A percentile compares a stretch with the other conserved stretches of the same genome.
Evolutionary conservation across 1,140 invertebrate genomes (phyloP).

Genomic region (Euwallacea fornicatus): DNA sequence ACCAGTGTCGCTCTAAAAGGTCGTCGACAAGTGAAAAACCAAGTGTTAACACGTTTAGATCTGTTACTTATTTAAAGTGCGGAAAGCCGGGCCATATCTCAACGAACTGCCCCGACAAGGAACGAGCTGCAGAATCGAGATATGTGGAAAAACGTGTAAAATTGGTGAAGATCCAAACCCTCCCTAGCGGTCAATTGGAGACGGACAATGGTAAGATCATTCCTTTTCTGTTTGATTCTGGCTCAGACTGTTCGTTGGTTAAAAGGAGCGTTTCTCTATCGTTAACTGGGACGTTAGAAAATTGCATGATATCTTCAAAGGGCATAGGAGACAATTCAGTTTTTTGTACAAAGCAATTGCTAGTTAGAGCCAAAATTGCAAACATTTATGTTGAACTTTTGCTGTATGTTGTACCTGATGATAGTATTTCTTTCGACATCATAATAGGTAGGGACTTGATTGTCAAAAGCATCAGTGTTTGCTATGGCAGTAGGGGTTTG

Average conservation of each 20-base stretch:
- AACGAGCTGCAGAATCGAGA: background rate
- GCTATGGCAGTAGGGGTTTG: background rate
- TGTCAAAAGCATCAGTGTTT: background rate
- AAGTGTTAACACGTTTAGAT: background rate
- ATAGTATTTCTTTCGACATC: conserved; percentile 1
- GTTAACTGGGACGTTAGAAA: background rate
- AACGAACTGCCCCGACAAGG: background rate
- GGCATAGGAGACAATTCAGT: background rate
- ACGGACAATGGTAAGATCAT: background rate
- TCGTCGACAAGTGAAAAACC: too few species aligned
- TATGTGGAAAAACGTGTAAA: background rate
- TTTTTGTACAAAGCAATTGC: background rate
- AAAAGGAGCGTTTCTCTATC: background rate
- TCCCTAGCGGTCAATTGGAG: too few species aligned
- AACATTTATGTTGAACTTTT: background rate
- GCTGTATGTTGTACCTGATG: background rate
- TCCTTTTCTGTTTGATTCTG: conserved; percentile 6
- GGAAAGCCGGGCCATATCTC: background rate
- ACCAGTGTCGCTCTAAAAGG: background rate
- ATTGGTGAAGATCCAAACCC: background rate
- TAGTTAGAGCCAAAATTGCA: background rate
- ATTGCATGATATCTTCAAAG: background rate
- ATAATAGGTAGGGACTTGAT: background rate
- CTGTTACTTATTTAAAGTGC: background rate
- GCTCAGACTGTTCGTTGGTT: conserved; percentile 6